phyloP scores from a whole-genome alignment of 2,113 vertebrate species.

The Echinops telfairi region DNA sequence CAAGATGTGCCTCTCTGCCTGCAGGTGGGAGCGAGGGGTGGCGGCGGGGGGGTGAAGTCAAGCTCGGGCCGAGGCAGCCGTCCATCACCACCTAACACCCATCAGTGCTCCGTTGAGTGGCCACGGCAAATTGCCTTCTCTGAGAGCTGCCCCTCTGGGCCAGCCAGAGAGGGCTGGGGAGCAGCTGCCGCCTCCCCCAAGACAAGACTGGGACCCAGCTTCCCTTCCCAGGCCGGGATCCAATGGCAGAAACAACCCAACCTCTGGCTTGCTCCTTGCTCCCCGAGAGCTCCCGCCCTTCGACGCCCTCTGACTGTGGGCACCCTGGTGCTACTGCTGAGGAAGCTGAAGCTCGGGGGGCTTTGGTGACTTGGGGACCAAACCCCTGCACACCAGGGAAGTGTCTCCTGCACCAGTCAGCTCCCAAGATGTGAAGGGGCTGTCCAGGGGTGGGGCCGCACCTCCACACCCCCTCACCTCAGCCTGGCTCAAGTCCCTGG shows the following conservation, averaged over 20 bases:
- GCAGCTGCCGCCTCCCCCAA: background rate
- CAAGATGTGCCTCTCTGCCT: conserved; percentile 84
- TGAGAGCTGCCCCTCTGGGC: conserved; percentile 50
- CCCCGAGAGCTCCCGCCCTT: background rate
- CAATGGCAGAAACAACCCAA: background rate
- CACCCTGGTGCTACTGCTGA: background rate
- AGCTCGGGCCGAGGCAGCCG: conserved; percentile 71
- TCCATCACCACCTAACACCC: conserved; percentile 80
- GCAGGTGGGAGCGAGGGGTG: conserved; percentile 83
- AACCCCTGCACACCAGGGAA: background rate
- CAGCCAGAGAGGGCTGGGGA: background rate
- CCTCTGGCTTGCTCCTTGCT: background rate
- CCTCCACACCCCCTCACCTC: background rate
- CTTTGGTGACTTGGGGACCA: background rate
- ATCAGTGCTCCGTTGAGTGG: conserved; percentile 33
- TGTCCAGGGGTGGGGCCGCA: background rate
- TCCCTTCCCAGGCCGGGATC: background rate
- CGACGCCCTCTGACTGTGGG: background rate
- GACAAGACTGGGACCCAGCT: background rate
- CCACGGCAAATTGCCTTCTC: conserved; percentile 70
- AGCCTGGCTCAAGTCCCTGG: background rate
- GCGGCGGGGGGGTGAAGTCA: conserved; percentile 81
- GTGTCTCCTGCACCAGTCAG: background rate
- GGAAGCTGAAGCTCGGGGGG: conserved; percentile 17
- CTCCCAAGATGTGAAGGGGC: background rate